Evolutionary conservation across 2,113 vertebrate genomes (phyloP), one percentile per base, ranked within the genome.

Genomic region (Machaerirhynchus nigripectus): DNA sequence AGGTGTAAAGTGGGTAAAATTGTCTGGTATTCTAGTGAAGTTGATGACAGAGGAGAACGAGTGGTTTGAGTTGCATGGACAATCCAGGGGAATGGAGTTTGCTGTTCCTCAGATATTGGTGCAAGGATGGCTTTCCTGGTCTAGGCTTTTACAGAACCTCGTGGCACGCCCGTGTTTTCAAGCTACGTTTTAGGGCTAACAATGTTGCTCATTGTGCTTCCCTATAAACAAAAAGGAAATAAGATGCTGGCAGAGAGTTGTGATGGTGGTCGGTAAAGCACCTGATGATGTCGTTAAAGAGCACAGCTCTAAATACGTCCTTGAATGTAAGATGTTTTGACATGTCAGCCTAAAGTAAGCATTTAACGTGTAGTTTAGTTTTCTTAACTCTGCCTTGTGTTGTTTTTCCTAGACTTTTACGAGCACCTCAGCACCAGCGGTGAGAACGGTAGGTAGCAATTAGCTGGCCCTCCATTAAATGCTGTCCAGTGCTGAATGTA

Each of bases 371-470:
- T 26, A 90, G 94, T 40, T 71, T 81, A 95, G 95, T 84, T 92
- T 90, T 89, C 89, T 95, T 95, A 97, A 96, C 84, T 89, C 82
- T 93, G 31, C 85, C 83, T 92, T 95, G 74, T 90, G 70, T 96
- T 96, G 79, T 97, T 96, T 94, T 93, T 96, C 93, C 96, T 96
- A 97, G 97, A 96, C 78, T 64, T 75, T 84, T 91, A 83, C 77
- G 90, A 39, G 93, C 52, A 82, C 89, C 86, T 92, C 90, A 89
- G 95, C 94, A 60, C 82, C 95, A 93, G 87, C 74, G 8, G 84
- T 79, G 93, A 97, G 89, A 89, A 87, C 89, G 97, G 97, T 97
- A 97, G 93, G 97, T 97, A 60, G 84, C 79, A 74, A 96, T 94
- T 95, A 91, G 85, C 75, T 89, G 50, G 86, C 82, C 82, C 59